Evolutionary conservation across 2,113 vertebrate genomes (phyloP), one percentile per base, ranked within the genome.

Genomic region (Prochilodus magdalenae): DNA sequence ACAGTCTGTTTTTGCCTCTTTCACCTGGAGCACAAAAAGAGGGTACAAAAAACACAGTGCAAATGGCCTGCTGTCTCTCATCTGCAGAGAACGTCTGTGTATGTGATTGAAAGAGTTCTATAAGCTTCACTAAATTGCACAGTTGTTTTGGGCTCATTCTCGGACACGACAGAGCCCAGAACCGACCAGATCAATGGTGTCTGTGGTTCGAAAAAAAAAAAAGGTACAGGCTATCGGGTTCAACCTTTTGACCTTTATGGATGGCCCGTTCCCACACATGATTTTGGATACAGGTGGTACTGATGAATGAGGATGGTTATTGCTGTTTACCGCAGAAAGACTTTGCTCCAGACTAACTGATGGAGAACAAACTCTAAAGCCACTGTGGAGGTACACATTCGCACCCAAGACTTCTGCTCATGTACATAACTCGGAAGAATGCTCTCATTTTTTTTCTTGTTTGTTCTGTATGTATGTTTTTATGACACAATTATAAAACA

Each of bases 391-490:
- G 11, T 26, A 29, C 26, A 27, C 26, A 63, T 27, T 10, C 26
- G 16, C 62, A 33, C 65, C 27, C 11, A 70, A 40, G 66, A 70
- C 36, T 71, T 15, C 33, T 24, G 11, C 13, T 29, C 57, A 11
- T 57, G 49, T 55, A 70, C 66, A 70, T 70, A 44, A 70, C 2
- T 40, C 24, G 33, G 66, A 70, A 33, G 27, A 44, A 44, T 44
- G 66, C 66, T 70, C 33, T 70, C 66, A 70, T 24, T 70, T 70
- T 40, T 70, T 70, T 36, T 67, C 36, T 44, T 8, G 30, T 33
- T 30, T 70, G 30, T 79, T 70, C 76, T 55, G 1, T 40, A 33
- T 51, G 75, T 66, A 77, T 30, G 53, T 49, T 79, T 71, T 79
- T 30, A 71, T 14, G 53, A 59, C 40, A 40, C 66, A 70, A 40